Percentiles rank a stretch among this genome's conserved stretches.
Conservation (phyloP, 1,140 invertebrate genomes). For the Bombus huntii region DNA sequence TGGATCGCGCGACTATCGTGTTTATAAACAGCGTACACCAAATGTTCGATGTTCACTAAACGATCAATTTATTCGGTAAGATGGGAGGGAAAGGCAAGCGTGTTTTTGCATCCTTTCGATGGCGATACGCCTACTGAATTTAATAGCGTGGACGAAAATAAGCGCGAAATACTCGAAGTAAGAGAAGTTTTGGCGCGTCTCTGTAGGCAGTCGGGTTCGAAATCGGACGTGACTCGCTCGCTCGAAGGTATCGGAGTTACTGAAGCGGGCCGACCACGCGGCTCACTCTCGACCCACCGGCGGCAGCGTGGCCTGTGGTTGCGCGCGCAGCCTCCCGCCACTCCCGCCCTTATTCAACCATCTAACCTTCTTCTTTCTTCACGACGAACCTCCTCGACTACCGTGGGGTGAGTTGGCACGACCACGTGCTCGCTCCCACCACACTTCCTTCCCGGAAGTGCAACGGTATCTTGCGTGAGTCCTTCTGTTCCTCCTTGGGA, state of each 20-base stretch:
- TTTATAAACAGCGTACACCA: conserved; percentile 9
- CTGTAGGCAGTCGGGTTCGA: background rate
- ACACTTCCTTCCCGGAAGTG: conserved; percentile 59
- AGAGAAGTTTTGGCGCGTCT: conserved; percentile 1
- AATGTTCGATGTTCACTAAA: background rate
- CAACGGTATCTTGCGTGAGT: conserved; percentile 64
- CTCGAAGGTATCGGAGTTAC: conserved; percentile 69
- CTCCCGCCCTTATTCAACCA: conserved; percentile 60
- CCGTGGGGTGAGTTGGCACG: conserved; percentile 57
- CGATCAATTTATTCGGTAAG: background rate
- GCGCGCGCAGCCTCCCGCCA: conserved; percentile 72
- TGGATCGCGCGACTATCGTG: background rate
- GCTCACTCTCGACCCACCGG: conserved; percentile 62
- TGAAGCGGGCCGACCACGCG: conserved; percentile 68
- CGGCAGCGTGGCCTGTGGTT: conserved; percentile 70
- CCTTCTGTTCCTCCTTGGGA: conserved; percentile 10
- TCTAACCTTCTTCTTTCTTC: conserved; percentile 45
- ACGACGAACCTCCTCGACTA: conserved; percentile 15
- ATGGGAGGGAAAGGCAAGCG: background rate
- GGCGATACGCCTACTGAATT: no score
- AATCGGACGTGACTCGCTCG: conserved; percentile 31
- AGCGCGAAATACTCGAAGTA: background rate
- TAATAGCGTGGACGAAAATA: background rate
- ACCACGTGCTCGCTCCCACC: conserved; percentile 58
- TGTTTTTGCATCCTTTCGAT: background rate